Evolutionary conservation across 2,797 vertebrate genomes (phyloP).

Genomic region (Darevskia nairensis): DNA sequence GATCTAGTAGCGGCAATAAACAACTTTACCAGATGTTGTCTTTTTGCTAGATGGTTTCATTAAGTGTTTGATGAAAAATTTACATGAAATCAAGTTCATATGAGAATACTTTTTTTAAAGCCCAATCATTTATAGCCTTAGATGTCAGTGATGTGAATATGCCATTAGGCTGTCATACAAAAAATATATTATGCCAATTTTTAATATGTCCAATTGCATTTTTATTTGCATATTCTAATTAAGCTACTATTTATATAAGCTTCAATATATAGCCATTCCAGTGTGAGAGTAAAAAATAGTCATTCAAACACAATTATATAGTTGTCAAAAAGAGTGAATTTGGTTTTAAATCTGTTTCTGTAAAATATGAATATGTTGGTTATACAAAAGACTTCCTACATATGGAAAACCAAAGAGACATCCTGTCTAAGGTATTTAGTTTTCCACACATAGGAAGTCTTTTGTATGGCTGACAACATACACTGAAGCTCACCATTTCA

Average conservation of each 20-base stretch:
- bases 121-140: constrained; percentile 18
- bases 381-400: neutral
- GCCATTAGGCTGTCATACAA: neutral
- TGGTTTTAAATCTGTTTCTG: neutral
- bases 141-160: constrained; percentile 17
- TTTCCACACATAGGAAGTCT: no score
- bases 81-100: constrained; percentile 35
- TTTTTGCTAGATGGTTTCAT: constrained; percentile 38
- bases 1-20: constrained; percentile 49
- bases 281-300: constrained; percentile 12
- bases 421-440: no score
- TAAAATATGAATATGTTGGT: neutral
- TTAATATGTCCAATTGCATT: constrained; percentile 6
- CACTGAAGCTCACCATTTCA: no score
- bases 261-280: neutral
- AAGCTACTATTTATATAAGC: neutral
- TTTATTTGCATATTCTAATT: neutral
- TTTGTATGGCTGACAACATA: no score
- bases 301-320: neutral
- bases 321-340: neutral
- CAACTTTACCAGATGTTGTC: constrained; percentile 47
- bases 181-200: neutral
- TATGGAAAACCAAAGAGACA: neutral
- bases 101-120: constrained; percentile 19
- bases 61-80: constrained; percentile 22